A percentile compares a stretch with the other conserved stretches of the same genome.
These are phyloP conservation scores for Acomys russatus DNA, from an alignment of 2,797 vertebrate genomes.

Conservation along the genomic window DNA sequence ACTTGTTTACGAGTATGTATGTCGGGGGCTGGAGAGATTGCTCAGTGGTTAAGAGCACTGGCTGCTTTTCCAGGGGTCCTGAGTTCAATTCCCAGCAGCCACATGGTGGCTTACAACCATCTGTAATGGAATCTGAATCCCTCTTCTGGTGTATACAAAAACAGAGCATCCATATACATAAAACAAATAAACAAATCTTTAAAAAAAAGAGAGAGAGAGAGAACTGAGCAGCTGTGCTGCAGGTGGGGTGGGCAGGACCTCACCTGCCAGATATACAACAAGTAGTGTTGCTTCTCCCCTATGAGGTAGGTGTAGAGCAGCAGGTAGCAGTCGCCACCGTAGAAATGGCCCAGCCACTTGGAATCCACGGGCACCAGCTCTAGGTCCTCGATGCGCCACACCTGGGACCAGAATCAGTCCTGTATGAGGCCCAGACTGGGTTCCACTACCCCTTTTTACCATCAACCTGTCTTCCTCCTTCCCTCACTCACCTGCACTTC, in stretches of 20 bases:
- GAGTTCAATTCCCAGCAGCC: too few relatives aligned
- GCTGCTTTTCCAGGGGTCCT: too few relatives aligned
- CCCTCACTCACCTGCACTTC: conserved; percentile 89
- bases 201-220: too few relatives aligned
- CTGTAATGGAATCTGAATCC: too few relatives aligned
- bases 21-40: background rate
- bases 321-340: conserved; percentile 94
- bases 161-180: too few relatives aligned
- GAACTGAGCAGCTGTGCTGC: too few relatives aligned
- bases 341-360: conserved; percentile 94
- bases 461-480: accelerated
- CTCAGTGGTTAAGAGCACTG: too few relatives aligned
- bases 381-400: conserved; percentile 92
- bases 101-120: too few relatives aligned
- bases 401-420: conserved; percentile 81
- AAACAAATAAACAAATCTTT: too few relatives aligned
- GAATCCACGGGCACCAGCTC: conserved; percentile 91
- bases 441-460: accelerated
- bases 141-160: too few relatives aligned
- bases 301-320: conserved; percentile 93
- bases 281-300: conserved; percentile 90
- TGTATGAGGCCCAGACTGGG: background rate
- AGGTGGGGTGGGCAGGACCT: conserved; percentile 62
- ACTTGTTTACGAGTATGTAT: background rate
- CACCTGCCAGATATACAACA: conserved; percentile 95